Conservation (phyloP, 2,888 invertebrate genomes). For the Orchesellides sinensis region DNA sequence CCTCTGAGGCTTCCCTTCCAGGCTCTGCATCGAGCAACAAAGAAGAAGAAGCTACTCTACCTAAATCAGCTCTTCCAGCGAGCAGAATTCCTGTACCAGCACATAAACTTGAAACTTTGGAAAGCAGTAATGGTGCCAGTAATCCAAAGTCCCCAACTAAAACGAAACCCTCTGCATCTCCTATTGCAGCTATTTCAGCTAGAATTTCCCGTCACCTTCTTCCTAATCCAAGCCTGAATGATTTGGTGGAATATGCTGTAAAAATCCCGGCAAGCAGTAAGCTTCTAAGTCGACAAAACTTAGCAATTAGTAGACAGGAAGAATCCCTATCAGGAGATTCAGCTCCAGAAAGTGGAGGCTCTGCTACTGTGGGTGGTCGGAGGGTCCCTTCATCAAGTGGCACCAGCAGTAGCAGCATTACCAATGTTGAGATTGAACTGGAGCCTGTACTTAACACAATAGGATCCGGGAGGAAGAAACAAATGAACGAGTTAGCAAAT, state of each 20-base stretch:
- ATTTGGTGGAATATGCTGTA: constrained; percentile 86
- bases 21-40: constrained; percentile 36
- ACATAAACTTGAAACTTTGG: background rate
- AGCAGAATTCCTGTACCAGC: constrained; percentile 44
- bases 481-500: constrained; percentile 33
- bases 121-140: background rate
- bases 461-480: constrained; percentile 68
- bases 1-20: constrained; percentile 36
- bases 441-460: constrained; percentile 55
- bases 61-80: background rate
- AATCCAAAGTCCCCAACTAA: constrained; percentile 29
- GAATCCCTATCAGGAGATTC: constrained; percentile 23
- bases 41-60: constrained; percentile 30
- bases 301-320: constrained; percentile 30
- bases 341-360: constrained; percentile 46
- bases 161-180: constrained; percentile 68
- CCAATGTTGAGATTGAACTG: constrained; percentile 58
- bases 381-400: constrained; percentile 51
- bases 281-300: constrained; percentile 48
- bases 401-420: constrained; percentile 52
- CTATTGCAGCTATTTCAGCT: constrained; percentile 84
- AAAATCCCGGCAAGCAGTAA: constrained; percentile 78
- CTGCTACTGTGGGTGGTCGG: constrained; percentile 30
- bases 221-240: constrained; percentile 84
- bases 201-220: constrained; percentile 86